Percentiles rank a stretch among this genome's conserved stretches.
phyloP scores from a whole-genome alignment of 2,888 invertebrate genomes.

The Tinea trinotella region DNA sequence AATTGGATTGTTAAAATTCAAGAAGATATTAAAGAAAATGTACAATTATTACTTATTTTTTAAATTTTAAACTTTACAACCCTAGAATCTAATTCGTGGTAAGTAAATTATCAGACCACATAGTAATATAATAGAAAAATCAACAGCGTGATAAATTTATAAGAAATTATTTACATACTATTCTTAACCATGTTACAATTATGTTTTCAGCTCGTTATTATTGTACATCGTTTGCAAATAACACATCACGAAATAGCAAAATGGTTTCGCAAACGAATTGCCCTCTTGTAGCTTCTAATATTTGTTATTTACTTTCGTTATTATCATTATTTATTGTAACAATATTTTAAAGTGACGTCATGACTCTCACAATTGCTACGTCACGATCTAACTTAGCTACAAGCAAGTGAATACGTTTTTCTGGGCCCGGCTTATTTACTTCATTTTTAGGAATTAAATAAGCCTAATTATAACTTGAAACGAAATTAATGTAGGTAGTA shows the following conservation, averaged over 20 bases:
- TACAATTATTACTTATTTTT: no score
- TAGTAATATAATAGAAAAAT: neutral
- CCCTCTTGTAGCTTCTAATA: neutral
- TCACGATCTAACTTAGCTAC: no score
- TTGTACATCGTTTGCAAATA: neutral
- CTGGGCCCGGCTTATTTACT: no score
- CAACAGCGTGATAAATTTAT: neutral
- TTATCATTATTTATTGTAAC: neutral
- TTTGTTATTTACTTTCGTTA: neutral
- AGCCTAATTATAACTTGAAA: no score
- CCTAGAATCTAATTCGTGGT: no score
- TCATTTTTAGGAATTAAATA: no score
- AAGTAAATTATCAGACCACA: no score
- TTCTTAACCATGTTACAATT: neutral
- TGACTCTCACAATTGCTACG: neutral
- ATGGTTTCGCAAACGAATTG: neutral
- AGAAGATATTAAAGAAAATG: no score
- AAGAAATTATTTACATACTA: neutral
- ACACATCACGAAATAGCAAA: constrained; percentile 2
- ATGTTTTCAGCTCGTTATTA: neutral
- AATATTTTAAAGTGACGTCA: neutral
- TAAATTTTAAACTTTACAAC: no score
- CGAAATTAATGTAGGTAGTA: no score
- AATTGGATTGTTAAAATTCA: no score
- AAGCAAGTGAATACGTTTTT: no score